These are phyloP conservation scores for Trichosurus vulpecula DNA, from an alignment of 2,797 vertebrate species.

Conservation along the genomic window DNA sequence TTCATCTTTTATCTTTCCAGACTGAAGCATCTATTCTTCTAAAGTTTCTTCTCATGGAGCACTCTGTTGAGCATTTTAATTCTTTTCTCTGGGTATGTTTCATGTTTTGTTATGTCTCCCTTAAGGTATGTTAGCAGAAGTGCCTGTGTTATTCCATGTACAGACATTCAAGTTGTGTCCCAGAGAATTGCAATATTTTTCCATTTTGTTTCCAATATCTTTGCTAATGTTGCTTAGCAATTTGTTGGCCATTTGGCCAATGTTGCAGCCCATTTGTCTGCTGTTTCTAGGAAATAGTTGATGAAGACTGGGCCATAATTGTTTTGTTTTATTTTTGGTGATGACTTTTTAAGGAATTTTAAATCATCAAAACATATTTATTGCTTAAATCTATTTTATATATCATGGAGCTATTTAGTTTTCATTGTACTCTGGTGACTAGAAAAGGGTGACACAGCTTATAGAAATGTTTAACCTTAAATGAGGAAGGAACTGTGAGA, in stretches of 20 bases:
- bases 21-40: too few relatives aligned
- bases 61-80: background rate
- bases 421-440: constrained; percentile 19
- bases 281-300: background rate
- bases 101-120: background rate
- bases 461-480: constrained; percentile 41
- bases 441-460: constrained; percentile 36
- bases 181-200: rapidly evolving
- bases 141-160: background rate
- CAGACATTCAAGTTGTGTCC: background rate
- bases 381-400: constrained; percentile 48
- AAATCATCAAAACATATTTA: constrained; percentile 35
- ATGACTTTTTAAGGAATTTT: constrained; percentile 3
- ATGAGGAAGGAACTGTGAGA: background rate
- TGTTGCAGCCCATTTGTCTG: background rate
- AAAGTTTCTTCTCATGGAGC: background rate
- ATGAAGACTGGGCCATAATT: too few relatives aligned
- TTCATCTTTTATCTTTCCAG: background rate
- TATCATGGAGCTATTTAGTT: constrained; percentile 55
- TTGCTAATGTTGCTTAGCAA: background rate
- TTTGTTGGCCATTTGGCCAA: background rate
- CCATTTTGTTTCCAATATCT: background rate
- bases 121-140: background rate
- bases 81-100: background rate
- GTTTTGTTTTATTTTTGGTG: background rate